These are phyloP conservation scores for Dolichomitus sp. DNA, from an alignment of 2,888 invertebrate species.

Conservation along the genomic window DNA sequence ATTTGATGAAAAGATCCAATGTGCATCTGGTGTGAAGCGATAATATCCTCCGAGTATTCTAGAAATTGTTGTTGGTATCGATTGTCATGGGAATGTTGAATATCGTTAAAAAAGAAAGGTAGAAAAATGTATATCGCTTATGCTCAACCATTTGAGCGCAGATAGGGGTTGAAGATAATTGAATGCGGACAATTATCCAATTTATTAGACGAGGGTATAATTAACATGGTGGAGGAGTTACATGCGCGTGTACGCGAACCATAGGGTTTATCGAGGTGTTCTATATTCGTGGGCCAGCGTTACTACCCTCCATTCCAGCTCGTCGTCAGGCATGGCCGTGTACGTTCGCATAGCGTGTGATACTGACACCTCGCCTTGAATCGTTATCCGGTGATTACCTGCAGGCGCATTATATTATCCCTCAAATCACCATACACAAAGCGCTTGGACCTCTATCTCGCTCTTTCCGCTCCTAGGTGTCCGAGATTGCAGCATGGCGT, in stretches of 20 bases:
- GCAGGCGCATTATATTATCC: conserved; percentile 60
- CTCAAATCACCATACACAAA: conserved; percentile 57
- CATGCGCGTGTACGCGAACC: conserved; percentile 27
- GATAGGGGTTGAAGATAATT: conserved; percentile 33
- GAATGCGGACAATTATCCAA: conserved; percentile 54
- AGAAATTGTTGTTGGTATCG: not conserved
- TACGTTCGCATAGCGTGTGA: conserved; percentile 42
- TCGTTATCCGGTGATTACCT: conserved; percentile 66
- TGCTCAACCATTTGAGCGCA: not conserved
- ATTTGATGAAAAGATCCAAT: not conserved
- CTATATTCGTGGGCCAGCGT: not conserved
- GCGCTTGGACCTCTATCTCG: conserved; percentile 12
- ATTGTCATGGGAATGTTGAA: not conserved
- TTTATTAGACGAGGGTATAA: conserved; percentile 55
- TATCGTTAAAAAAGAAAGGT: not conserved
- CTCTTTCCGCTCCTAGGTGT: conserved; percentile 14
- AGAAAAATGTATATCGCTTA: not conserved
- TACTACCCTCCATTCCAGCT: conserved; percentile 7
- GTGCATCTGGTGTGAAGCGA: not conserved
- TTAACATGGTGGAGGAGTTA: conserved; percentile 56
- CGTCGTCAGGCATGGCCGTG: conserved; percentile 18
- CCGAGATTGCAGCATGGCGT: conserved; percentile 33
- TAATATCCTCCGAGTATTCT: not conserved
- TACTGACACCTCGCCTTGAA: conserved; percentile 62
- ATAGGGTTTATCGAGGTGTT: conserved; percentile 34